Conservation (phyloP, 2,888 invertebrate genomes). For the Eupithecia vulgata region DNA sequence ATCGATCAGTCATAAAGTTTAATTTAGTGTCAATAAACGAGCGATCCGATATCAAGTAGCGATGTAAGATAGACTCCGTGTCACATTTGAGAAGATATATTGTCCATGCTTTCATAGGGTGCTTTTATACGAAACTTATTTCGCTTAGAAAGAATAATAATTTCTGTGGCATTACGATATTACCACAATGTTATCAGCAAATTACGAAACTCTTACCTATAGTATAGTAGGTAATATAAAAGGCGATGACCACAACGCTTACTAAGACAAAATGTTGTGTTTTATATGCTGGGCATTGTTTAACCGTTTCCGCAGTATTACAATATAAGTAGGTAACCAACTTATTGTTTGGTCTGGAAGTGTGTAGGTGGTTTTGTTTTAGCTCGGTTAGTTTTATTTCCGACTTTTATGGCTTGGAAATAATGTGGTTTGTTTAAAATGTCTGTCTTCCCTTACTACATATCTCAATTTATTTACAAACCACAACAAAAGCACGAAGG, state of each 20-base stretch:
- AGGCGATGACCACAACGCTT: conserved; percentile 29
- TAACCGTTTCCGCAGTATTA: conserved; percentile 33
- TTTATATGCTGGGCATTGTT: conserved; percentile 40
- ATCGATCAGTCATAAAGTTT: conserved; percentile 9
- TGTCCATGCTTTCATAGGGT: neutral
- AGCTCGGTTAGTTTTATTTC: conserved; percentile 35
- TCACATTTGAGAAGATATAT: neutral
- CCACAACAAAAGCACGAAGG: conserved; percentile 7
- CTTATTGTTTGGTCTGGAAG: conserved; percentile 31
- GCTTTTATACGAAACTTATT: neutral
- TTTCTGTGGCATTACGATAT: conserved; percentile 1
- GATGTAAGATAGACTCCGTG: conserved; percentile 9
- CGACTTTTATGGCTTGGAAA: conserved; percentile 26
- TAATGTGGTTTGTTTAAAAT: conserved; percentile 18
- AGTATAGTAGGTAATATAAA: conserved; percentile 24
- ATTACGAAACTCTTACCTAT: conserved; percentile 20
- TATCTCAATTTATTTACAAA: conserved; percentile 8
- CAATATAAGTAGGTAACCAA: conserved; percentile 12
- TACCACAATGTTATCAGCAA: conserved; percentile 18
- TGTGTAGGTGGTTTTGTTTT: conserved; percentile 29
- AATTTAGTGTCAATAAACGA: conserved; percentile 9
- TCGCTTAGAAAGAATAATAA: neutral
- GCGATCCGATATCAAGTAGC: neutral
- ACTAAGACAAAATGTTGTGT: conserved; percentile 33
- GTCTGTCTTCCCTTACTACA: neutral